Evolutionary conservation across 1,140 invertebrate genomes (phyloP), one percentile per base, ranked within the genome.

Genomic region (Asbolus verrucosus): DNA sequence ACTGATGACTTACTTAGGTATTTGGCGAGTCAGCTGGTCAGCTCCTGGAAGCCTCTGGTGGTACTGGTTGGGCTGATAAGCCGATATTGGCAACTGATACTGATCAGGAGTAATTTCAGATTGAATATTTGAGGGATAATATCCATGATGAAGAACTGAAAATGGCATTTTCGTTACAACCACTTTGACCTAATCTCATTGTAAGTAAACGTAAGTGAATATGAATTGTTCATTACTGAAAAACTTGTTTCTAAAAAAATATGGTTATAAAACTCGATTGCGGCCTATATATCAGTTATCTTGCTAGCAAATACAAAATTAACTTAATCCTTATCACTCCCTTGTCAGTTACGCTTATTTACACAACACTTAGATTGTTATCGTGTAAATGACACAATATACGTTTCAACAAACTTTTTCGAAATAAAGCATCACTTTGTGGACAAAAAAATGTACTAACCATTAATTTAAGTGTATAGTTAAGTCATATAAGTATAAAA

Each of bases 21-120:
- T 66, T 36, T 66, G 69, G 13, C 69, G 19, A 11, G 46, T 27
- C 2, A 54, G 14, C 14, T 54, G 46, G 11, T 54, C 50, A 50
- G 68, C 54, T 54, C 36, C 50, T 46, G 71, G 62, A 67, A 70
- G 46, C 50, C 68, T 21, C 19, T 46, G 43, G 9, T 70, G 24
- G 46, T 60, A 39, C 27, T 67, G 16, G 24, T 63, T 59, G 36
- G 46, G 18, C 14, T 39, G 46, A 31, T 43, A 33, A 73, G 13
- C 18, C 6, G 67, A 68, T n/a, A 54, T 73, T 15, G 77, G 77
- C 13, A 77, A 33, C 46, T 78, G 76, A 31, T 78, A 78, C 30
- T 77, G 76, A 50, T 78, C 77, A 6, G 66, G 19, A 15, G 72
- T 14, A 16, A 77, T 14, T 36, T 77, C 76, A 1, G 33, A 2